Percentiles rank a stretch among this genome's conserved stretches.
Conservation (phyloP, 1,140 invertebrate species). For the Paracyclopina nana region DNA sequence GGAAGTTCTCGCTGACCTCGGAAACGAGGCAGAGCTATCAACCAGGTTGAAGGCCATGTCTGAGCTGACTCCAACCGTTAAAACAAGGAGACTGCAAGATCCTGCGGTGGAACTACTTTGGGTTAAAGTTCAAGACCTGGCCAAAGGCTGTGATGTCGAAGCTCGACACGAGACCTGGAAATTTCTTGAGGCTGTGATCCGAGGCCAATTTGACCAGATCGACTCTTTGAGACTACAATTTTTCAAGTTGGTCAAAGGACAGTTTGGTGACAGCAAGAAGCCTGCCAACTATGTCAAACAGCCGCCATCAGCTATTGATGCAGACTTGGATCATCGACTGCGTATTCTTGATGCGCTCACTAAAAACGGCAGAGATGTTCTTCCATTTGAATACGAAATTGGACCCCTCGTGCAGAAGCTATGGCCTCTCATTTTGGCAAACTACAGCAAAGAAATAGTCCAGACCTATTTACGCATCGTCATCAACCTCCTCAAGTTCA, state of each 20-base stretch:
- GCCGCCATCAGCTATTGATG: background rate
- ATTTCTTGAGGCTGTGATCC: background rate
- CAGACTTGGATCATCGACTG: background rate
- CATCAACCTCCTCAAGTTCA: constrained; percentile 8
- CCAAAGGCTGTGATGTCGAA: background rate
- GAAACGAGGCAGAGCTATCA: background rate
- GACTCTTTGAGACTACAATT: background rate
- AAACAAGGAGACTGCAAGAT: background rate
- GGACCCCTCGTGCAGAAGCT: background rate
- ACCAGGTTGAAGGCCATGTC: background rate
- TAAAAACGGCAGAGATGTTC: constrained; percentile 2
- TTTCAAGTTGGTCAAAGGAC: background rate
- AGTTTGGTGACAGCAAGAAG: background rate
- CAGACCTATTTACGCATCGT: background rate
- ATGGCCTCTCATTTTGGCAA: background rate
- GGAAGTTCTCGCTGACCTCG: background rate
- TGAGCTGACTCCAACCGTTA: background rate
- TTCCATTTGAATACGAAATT: constrained; percentile 8
- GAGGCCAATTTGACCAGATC: background rate
- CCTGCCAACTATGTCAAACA: background rate
- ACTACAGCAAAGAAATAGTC: background rate
- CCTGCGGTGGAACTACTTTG: background rate
- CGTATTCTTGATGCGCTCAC: background rate
- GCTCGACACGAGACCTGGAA: background rate
- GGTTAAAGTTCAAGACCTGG: background rate